phyloP scores from a whole-genome alignment of 1,140 invertebrate species.

The Cydia pomonella region DNA sequence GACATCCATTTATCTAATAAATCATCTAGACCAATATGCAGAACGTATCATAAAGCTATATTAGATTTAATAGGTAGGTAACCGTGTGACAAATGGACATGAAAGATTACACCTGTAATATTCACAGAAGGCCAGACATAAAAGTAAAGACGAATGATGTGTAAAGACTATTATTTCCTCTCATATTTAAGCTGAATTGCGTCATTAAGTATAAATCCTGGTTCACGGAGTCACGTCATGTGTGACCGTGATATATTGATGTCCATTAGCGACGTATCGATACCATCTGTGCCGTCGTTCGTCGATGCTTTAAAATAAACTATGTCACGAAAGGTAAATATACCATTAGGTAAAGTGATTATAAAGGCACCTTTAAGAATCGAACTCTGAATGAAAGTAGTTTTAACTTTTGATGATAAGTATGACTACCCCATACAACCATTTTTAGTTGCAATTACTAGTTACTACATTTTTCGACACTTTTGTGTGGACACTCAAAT shows the following conservation, averaged over 20 bases:
- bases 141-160: conserved; percentile 8
- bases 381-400: not conserved
- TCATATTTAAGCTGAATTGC: not conserved
- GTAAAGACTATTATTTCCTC: conserved; percentile 7
- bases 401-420: no score
- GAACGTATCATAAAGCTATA: no score
- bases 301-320: conserved; percentile 15
- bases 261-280: conserved; percentile 10
- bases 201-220: not conserved
- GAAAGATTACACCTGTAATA: no score
- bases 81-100: no score
- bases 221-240: not conserved
- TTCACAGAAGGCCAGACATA: no score
- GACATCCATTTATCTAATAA: no score
- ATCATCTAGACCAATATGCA: no score
- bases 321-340: conserved; percentile 9
- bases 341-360: conserved; percentile 21
- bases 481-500: no score
- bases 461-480: no score
- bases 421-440: no score
- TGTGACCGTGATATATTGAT: conserved; percentile 17
- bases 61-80: no score
- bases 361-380: not conserved
- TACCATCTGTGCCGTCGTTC: conserved; percentile 3
- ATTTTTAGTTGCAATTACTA: no score